phyloP scores from a whole-genome alignment of 2,113 vertebrate species.

The Paramormyrops kingsleyae region DNA sequence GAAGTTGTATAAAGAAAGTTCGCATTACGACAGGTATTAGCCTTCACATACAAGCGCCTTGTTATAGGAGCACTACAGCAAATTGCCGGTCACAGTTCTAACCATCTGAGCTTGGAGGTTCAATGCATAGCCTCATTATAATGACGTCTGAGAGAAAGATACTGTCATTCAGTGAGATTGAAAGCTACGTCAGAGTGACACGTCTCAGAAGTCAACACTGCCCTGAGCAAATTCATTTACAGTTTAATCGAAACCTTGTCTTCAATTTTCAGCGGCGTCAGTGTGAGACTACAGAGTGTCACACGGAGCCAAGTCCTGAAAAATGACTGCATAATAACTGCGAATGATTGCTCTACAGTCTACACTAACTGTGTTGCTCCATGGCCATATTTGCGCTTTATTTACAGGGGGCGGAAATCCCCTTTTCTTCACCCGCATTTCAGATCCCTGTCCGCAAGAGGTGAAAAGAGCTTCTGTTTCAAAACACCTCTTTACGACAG shows the following conservation, averaged over 20 bases:
- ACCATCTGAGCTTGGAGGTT: background rate
- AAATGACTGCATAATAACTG: background rate
- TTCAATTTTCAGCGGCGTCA: background rate
- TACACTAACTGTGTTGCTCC: background rate
- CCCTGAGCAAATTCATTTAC: background rate
- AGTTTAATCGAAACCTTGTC: background rate
- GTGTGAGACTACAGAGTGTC: background rate
- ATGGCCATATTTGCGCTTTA: background rate
- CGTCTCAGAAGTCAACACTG: background rate
- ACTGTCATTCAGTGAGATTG: background rate
- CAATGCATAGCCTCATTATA: background rate
- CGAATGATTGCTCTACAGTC: background rate
- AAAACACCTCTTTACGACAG: background rate
- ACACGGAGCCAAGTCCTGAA: background rate
- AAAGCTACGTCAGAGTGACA: background rate
- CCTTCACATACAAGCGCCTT: background rate
- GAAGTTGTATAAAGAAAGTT: background rate
- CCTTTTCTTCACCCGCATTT: background rate
- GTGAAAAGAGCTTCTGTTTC: background rate
- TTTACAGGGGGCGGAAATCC: background rate
- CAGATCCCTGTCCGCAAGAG: background rate
- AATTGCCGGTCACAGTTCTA: background rate
- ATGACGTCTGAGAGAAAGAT: background rate
- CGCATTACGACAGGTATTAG: background rate
- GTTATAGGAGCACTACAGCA: background rate